phyloP scores from a whole-genome alignment of 2,113 vertebrate genomes.

The Motacilla alba region DNA sequence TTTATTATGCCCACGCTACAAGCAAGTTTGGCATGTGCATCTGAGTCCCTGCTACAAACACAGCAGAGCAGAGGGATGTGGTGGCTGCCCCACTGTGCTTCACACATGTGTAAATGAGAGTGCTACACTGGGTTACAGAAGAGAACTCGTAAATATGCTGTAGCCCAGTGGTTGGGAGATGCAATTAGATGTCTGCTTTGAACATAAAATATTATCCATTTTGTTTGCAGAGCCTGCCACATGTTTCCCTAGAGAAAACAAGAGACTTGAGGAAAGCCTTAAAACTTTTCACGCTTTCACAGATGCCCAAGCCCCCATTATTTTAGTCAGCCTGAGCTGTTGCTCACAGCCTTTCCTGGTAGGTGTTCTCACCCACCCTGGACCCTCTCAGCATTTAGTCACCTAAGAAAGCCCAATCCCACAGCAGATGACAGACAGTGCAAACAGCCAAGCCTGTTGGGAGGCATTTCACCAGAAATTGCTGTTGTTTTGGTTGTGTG shows the following conservation, averaged over 20 bases:
- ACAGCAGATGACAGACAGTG: neutral
- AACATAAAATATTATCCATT: neutral
- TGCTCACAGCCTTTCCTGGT: neutral
- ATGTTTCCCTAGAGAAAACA: neutral
- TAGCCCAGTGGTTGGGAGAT: neutral
- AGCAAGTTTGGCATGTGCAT: neutral
- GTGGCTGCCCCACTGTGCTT: neutral
- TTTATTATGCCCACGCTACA: neutral
- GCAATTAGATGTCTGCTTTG: constrained; percentile 7
- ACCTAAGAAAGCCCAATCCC: neutral
- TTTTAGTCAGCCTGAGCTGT: neutral
- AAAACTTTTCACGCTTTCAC: neutral
- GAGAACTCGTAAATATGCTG: neutral
- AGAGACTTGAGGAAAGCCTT: neutral
- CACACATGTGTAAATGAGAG: neutral
- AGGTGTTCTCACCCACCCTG: neutral
- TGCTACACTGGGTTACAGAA: neutral
- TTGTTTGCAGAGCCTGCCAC: neutral
- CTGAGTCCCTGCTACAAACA: neutral
- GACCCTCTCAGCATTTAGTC: neutral
- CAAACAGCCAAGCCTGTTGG: neutral
- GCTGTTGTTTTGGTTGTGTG: neutral
- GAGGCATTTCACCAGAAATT: neutral
- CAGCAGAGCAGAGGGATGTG: neutral
- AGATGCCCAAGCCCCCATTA: neutral